Evolutionary conservation across 2,888 invertebrate genomes (phyloP).

Genomic region (Pseudococcus longispinus): DNA sequence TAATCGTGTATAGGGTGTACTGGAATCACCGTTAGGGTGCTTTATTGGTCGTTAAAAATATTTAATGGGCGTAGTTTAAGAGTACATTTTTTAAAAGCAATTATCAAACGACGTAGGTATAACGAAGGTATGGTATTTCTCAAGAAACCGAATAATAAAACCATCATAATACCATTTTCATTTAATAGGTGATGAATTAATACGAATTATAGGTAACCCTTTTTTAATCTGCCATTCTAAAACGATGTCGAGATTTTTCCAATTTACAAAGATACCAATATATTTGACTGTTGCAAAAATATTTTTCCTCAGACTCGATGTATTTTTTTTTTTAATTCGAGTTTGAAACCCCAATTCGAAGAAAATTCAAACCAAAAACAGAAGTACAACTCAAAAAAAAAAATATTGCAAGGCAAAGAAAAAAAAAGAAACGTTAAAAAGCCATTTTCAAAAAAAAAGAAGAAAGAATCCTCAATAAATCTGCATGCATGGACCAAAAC

Average conservation of each 20-base stretch:
- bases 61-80: slow-evolving; percentile 28
- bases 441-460: neutral
- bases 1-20: slow-evolving; percentile 1
- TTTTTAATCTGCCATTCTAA: too few relatives aligned
- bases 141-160: neutral
- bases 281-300: too few relatives aligned
- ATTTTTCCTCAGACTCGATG: too few relatives aligned
- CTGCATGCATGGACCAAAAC: neutral
- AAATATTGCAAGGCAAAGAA: neutral
- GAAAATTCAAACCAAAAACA: neutral
- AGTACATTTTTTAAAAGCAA: neutral
- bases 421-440: neutral
- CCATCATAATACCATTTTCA: neutral
- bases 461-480: slow-evolving; percentile 16
- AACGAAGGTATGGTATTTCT: neutral
- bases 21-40: slow-evolving; percentile 21
- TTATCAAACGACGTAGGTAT: neutral
- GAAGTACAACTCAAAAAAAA: neutral
- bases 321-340: too few relatives aligned
- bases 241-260: too few relatives aligned
- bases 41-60: slow-evolving; percentile 42
- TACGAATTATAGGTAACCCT: neutral
- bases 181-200: neutral
- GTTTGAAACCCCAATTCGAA: too few relatives aligned
- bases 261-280: too few relatives aligned